Conservation (phyloP, 2,797 vertebrate genomes). For the Pteropus rufus region DNA sequence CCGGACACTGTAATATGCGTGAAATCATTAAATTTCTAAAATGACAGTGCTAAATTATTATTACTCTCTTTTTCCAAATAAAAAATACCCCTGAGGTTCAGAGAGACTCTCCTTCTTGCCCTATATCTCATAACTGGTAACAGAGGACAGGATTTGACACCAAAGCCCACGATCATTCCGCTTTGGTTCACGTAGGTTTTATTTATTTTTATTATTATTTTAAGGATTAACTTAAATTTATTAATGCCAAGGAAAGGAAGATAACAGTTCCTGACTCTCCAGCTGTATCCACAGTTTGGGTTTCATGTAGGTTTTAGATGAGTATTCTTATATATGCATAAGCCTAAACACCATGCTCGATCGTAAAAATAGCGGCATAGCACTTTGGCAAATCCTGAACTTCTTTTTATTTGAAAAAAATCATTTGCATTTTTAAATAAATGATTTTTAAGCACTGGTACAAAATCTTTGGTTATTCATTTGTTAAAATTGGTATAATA, state of each 20-base stretch:
- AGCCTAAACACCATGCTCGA: background rate
- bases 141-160: background rate
- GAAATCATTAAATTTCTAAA: background rate
- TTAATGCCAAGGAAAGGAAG: too few species aligned
- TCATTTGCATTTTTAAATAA: background rate
- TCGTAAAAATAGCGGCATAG: background rate
- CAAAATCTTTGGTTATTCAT: background rate
- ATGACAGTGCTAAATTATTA: background rate
- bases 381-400: background rate
- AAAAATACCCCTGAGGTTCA: background rate
- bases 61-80: background rate
- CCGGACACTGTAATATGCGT: background rate
- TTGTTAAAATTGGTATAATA: constrained; percentile 27
- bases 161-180: background rate
- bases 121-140: background rate
- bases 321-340: background rate
- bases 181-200: background rate
- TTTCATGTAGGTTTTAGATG: background rate
- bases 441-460: background rate
- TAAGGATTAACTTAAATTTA: too few species aligned
- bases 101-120: background rate
- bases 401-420: constrained; percentile 22
- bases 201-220: background rate
- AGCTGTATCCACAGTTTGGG: too few species aligned
- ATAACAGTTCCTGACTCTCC: too few species aligned